Evolutionary conservation across 2,113 vertebrate genomes (phyloP), one percentile per base, ranked within the genome.

Genomic region (Tychaedon coryphoeus): DNA sequence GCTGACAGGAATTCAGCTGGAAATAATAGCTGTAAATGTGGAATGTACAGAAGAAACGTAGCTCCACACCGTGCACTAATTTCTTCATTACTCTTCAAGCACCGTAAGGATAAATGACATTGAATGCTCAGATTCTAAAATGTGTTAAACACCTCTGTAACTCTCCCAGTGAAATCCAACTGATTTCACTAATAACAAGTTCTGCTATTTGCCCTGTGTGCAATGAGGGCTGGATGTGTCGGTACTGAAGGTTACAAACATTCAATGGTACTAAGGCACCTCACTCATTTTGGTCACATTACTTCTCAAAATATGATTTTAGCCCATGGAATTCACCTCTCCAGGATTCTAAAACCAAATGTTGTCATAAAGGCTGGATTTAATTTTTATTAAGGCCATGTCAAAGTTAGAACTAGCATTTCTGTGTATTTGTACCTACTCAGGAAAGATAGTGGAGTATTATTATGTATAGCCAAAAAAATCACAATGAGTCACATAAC

Each of bases 21-120:
- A 96, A 96, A 91, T 95, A 97, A 97, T 93, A 83, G 72, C 72
- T 92, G 38, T 86, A 90, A 94, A 76, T 77, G 77, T 26, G 92
- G 77, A 93, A 71, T 22, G 16, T 70, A 91, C 74, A 78, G 85
- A 96, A 93, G 76, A 80, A 96, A 62, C 2, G 5, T 47, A 87
- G 74, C 51, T 93, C 61, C 88, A 93, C 47, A 80, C 33, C 45
- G 69, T 23, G 83, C 5, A 1, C 80, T 95, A 82, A 95, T 93
- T 85, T 91, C 83, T 93, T 92, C 80, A 64, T 94, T 90, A 80
- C 84, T 86, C 61, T 88, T 86, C 45, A 33, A 93, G 78, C 48
- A 90, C 83, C 67, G 89, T 77, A 90, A 96, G 75, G 56, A 89
- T 43, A 93, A 76, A 66, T 72, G 77, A 86, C 88, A 91, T 69